Percentiles rank a stretch among this genome's conserved stretches.
Conservation (phyloP, 2,888 invertebrate genomes). For the Uloborus plumipes region DNA sequence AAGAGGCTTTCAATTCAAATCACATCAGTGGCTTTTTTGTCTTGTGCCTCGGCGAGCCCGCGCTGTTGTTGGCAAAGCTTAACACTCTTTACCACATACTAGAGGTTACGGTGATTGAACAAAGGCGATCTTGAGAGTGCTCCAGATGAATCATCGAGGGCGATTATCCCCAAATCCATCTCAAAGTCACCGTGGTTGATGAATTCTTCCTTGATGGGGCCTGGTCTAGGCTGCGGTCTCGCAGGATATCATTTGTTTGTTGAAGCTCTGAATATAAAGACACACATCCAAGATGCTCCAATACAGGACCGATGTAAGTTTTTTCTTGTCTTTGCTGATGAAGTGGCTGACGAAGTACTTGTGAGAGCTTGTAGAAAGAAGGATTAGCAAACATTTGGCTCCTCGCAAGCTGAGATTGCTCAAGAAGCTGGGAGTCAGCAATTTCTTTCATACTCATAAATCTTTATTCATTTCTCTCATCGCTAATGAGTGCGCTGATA, state of each 20-base stretch:
- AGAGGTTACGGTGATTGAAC: constrained; percentile 26
- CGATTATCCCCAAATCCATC: constrained; percentile 20
- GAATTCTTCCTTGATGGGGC: constrained; percentile 23
- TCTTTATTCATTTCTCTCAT: constrained; percentile 20
- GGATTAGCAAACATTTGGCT: constrained; percentile 7
- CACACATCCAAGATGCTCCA: constrained; percentile 10
- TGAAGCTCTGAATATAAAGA: constrained; percentile 20
- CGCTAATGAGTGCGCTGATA: constrained; percentile 26
- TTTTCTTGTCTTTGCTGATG: constrained; percentile 38
- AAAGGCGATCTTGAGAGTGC: constrained; percentile 20
- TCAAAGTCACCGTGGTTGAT: constrained; percentile 23
- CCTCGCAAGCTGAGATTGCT: constrained; percentile 13
- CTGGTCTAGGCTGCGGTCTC: background rate
- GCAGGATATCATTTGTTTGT: constrained; percentile 26
- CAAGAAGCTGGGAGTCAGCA: constrained; percentile 25
- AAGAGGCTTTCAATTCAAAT: constrained; percentile 22
- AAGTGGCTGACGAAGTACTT: constrained; percentile 29
- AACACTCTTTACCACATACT: constrained; percentile 16
- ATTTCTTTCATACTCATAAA: constrained; percentile 21
- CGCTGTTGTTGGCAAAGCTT: constrained; percentile 17
- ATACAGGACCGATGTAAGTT: constrained; percentile 8
- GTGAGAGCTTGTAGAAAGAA: constrained; percentile 14
- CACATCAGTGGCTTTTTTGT: constrained; percentile 9
- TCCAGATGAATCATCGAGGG: constrained; percentile 33
- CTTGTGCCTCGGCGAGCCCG: constrained; percentile 6